Evolutionary conservation across 2,888 invertebrate species (phyloP), one percentile per base, ranked within the genome.

Genomic region (Tortrix viridana): DNA sequence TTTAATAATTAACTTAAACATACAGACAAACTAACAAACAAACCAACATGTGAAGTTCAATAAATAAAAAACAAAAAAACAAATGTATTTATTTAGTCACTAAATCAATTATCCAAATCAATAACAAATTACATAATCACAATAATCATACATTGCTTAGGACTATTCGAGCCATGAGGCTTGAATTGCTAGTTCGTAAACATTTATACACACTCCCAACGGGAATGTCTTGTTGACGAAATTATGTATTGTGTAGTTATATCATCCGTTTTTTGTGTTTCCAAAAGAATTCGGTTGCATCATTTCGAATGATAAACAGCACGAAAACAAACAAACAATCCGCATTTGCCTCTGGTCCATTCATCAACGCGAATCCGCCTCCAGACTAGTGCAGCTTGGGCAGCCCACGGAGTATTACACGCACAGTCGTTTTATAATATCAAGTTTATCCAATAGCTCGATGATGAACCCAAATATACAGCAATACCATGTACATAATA

Each of bases 311-410:
- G 70, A 67, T 67, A 73, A 77, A 78, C 74, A 75, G 64, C 62
- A 73, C 69, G 74, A 71, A 65, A 82, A 85, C 78, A 85, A 87
- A 88, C 87, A 89, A 90, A 89, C 88, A 88, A 84, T 70, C 77
- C 76, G 74, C 81, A 81, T 80, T 79, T 72, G 73, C 65, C 72
- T 76, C 70, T 71, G 57, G 67, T 76, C 74, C 80, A 83, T 82
- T 84, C 77, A 84, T 68, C 63, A 59, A 68, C 73, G 76, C 74
- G 74, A 70, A 71, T 60, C 61, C 69, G 62, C 67, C 69, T 70
- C 68, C 70, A 68, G 73, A 67, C 71, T 67, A 71, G 63, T 65
- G 60, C 67, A 63, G 68, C 65, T 71, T 71, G 65, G 63, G 60
- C 64, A 62, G 67, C 65, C 58, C 65, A 57, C 61, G 67, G 66